Percentiles rank a stretch among this genome's conserved stretches.
Conservation (phyloP, 2,113 vertebrate genomes). For the rabbit (Oryctolagus cuniculus) region DNA sequence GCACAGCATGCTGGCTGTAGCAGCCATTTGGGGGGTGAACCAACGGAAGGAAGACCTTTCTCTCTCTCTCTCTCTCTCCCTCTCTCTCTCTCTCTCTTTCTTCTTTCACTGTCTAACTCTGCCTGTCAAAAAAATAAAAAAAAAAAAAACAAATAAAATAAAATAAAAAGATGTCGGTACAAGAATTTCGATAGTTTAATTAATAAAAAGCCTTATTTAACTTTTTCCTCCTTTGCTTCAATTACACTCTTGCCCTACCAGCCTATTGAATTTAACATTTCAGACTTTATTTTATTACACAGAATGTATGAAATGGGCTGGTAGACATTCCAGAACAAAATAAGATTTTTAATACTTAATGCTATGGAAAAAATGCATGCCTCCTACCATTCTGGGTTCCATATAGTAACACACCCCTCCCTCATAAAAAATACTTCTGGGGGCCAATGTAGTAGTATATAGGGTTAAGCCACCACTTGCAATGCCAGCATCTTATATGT, state of each 20-base stretch:
- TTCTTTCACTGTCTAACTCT: no score
- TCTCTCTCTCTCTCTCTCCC: no score
- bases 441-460: no score
- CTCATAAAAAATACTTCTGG: neutral
- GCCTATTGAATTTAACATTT: conserved; percentile 23
- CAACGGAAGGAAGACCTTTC: no score
- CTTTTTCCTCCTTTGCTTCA: neutral
- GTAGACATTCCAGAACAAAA: neutral
- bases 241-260: neutral
- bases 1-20: no score
- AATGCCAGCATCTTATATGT: no score
- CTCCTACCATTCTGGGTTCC: neutral
- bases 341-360: conserved; percentile 44
- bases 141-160: no score
- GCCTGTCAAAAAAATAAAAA: no score
- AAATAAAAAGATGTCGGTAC: neutral
- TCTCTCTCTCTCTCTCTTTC: no score
- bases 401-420: neutral
- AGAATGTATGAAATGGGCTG: neutral
- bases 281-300: neutral
- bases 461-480: no score
- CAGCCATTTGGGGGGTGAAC: no score
- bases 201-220: neutral
- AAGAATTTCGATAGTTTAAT: conserved; percentile 13
- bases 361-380: neutral